A percentile compares a stretch with the other conserved stretches of the same genome.
These are phyloP conservation scores for Lycophotia porphyrea DNA, from an alignment of 2,888 invertebrate species.

Conservation along the genomic window DNA sequence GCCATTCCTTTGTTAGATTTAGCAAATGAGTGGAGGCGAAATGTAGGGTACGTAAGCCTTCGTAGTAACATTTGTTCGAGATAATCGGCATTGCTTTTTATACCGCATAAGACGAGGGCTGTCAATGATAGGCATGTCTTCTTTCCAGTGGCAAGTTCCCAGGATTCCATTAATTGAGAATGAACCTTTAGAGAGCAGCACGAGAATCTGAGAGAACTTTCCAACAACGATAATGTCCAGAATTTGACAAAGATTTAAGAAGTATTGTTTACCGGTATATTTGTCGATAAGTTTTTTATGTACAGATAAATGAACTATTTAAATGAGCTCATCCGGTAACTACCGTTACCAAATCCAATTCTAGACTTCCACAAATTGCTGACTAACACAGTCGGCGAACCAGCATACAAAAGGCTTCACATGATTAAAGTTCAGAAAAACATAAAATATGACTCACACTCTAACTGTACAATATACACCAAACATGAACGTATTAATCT, in stretches of 20 bases:
- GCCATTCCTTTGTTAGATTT: conserved; percentile 46
- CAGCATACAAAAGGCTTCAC: conserved; percentile 41
- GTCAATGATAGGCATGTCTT: not conserved
- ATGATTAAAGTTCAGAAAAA: conserved; percentile 44
- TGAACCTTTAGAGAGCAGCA: not conserved
- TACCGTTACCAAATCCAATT: conserved; percentile 37
- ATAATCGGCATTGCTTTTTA: conserved; percentile 1
- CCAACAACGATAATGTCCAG: not conserved
- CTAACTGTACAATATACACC: conserved; percentile 29
- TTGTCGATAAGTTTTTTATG: conserved; percentile 2
- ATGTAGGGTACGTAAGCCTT: conserved; percentile 20
- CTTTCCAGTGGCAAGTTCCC: not conserved
- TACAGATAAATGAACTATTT: conserved; percentile 1
- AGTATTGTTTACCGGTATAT: not conserved
- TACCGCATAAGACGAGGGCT: not conserved
- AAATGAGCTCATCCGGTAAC: conserved; percentile 18
- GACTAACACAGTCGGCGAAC: conserved; percentile 27
- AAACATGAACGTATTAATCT: conserved; percentile 36
- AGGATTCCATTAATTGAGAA: not conserved
- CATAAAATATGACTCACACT: conserved; percentile 44
- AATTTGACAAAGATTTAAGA: not conserved
- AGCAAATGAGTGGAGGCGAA: conserved; percentile 26
- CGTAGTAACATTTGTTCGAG: conserved; percentile 3
- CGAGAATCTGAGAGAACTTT: not conserved
- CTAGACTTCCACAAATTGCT: conserved; percentile 40